A percentile compares a stretch with the other conserved stretches of the same genome.
These are phyloP conservation scores for Andrena hattorfiana DNA, from an alignment of 2,888 invertebrate genomes.

Conservation along the genomic window DNA sequence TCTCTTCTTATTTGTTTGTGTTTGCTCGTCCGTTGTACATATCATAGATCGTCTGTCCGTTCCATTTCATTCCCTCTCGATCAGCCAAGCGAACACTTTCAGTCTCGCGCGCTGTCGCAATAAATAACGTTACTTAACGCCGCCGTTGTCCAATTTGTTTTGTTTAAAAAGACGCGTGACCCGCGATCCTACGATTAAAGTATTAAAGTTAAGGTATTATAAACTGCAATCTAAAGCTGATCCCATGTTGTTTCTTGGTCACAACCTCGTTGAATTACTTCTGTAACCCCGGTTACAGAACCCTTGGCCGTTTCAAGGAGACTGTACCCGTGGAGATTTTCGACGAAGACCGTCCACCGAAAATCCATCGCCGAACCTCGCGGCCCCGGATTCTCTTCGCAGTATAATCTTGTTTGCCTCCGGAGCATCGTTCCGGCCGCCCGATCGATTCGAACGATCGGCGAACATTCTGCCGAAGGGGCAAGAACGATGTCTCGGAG, in stretches of 20 bases:
- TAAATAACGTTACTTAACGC: constrained; percentile 33
- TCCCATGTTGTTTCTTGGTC: constrained; percentile 83
- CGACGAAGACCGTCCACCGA: constrained; percentile 64
- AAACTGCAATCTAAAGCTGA: constrained; percentile 83
- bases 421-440: constrained; percentile 34
- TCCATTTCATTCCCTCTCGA: background rate
- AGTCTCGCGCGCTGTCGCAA: constrained; percentile 21
- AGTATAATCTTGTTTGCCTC: constrained; percentile 4
- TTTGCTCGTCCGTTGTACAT: constrained; percentile 40
- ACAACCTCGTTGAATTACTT: constrained; percentile 80
- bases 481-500: constrained; percentile 52
- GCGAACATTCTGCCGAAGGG: constrained; percentile 24
- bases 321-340: constrained; percentile 53
- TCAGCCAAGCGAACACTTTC: constrained; percentile 31
- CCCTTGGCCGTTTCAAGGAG: constrained; percentile 35
- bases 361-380: constrained; percentile 38
- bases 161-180: constrained; percentile 58
- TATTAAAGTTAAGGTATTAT: constrained; percentile 76
- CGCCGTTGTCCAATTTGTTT: constrained; percentile 35
- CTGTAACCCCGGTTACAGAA: constrained; percentile 26
- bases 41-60: constrained; percentile 14
- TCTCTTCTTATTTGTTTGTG: constrained; percentile 18
- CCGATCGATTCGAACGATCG: constrained; percentile 16
- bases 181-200: constrained; percentile 67
- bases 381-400: constrained; percentile 42